phyloP scores from a whole-genome alignment of 2,797 vertebrate genomes.

The Taeniopygia guttata region DNA sequence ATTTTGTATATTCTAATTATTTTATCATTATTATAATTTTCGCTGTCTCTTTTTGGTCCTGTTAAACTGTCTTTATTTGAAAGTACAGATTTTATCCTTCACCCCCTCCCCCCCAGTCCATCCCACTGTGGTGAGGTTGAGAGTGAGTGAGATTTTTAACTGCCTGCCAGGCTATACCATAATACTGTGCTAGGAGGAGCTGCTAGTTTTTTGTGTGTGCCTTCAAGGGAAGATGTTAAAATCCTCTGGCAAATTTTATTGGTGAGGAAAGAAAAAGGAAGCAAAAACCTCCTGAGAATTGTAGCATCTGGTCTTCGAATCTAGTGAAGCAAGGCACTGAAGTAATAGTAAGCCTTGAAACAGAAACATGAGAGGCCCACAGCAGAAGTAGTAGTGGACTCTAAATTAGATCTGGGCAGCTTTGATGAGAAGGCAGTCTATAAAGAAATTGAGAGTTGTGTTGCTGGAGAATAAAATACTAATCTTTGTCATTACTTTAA shows the following conservation, averaged over 20 bases:
- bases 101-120: rapidly evolving
- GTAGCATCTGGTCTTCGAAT: background rate
- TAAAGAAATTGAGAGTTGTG: background rate
- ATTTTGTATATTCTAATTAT: background rate
- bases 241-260: background rate
- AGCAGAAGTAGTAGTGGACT: background rate
- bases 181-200: background rate
- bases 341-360: background rate
- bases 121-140: background rate
- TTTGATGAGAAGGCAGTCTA: background rate
- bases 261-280: background rate
- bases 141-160: background rate
- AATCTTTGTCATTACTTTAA: background rate
- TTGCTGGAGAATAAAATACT: background rate
- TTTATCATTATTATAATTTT: background rate
- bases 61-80: background rate
- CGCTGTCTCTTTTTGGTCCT: rapidly evolving
- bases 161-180: background rate
- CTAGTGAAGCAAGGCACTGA: background rate
- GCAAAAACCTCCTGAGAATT: background rate
- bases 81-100: background rate
- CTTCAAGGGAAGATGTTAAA: background rate
- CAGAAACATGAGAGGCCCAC: background rate
- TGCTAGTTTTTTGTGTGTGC: background rate
- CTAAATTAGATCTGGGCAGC: background rate